Conservation (phyloP, 2,888 invertebrate genomes). For the Acholoe squamosa region DNA sequence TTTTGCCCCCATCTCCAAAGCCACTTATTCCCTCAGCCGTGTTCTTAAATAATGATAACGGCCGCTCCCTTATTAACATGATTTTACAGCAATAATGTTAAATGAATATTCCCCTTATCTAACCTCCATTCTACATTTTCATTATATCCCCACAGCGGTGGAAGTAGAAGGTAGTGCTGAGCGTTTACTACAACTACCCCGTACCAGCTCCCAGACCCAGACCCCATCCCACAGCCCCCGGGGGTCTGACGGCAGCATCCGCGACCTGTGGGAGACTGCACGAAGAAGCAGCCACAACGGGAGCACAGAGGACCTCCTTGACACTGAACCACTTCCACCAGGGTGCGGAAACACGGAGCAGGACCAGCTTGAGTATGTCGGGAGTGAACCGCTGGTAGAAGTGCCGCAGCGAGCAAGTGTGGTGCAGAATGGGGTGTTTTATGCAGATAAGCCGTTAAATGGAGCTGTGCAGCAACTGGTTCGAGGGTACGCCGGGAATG, state of each 20-base stretch:
- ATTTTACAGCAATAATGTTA: too few relatives aligned
- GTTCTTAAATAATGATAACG: too few relatives aligned
- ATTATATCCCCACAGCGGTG: too few relatives aligned
- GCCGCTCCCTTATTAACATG: too few relatives aligned
- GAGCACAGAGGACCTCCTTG: not conserved
- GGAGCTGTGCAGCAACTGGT: slow-evolving; percentile 33
- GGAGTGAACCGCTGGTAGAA: not conserved
- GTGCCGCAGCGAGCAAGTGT: not conserved
- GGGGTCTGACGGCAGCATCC: slow-evolving; percentile 16
- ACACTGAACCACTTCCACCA: not conserved
- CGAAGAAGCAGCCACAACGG: not conserved
- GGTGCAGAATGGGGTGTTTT: not conserved
- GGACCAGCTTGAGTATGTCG: not conserved
- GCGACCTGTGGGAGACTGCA: slow-evolving; percentile 11
- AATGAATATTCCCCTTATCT: not conserved
- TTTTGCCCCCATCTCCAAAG: too few relatives aligned
- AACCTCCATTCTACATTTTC: not conserved
- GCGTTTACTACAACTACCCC: slow-evolving; percentile 53
- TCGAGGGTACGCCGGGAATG: not conserved
- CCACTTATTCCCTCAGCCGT: too few relatives aligned
- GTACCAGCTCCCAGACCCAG: not conserved
- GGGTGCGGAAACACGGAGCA: not conserved
- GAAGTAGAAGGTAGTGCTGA: slow-evolving; percentile 59
- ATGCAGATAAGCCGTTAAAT: slow-evolving; percentile 6
- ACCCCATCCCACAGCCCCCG: not conserved